Conservation (phyloP, 2,888 invertebrate genomes). For the Drosophila meridiana region DNA sequence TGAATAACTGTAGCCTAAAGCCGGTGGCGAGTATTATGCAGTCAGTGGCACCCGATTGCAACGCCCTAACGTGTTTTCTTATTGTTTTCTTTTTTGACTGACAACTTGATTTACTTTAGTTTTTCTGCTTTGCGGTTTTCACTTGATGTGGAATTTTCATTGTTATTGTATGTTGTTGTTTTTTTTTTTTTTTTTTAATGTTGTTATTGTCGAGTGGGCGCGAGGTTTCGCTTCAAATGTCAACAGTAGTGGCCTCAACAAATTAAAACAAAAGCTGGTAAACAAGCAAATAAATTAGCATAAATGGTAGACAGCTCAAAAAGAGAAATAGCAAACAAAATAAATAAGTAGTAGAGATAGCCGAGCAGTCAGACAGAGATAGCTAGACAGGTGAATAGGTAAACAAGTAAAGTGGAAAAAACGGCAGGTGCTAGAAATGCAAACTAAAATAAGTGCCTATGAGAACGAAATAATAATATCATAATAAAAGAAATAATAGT, state of each 20-base stretch:
- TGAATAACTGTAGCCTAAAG: background rate
- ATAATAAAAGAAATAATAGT: conserved; percentile 5
- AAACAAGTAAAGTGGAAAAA: conserved; percentile 72
- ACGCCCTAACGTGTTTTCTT: background rate
- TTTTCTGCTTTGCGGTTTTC: conserved; percentile 26
- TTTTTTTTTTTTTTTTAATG: background rate
- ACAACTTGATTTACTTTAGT: conserved; percentile 39
- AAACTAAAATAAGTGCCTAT: conserved; percentile 50
- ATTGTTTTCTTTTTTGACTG: conserved; percentile 18
- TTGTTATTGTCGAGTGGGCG: conserved; percentile 36
- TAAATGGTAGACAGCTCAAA: conserved; percentile 67
- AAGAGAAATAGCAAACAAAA: conserved; percentile 44
- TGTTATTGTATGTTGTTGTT: conserved; percentile 23
- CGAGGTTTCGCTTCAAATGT: conserved; percentile 57
- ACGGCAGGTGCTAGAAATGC: conserved; percentile 72
- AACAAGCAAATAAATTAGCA: conserved; percentile 79
- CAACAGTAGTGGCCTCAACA: conserved; percentile 76
- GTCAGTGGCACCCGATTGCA: background rate
- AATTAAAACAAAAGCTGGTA: conserved; percentile 79
- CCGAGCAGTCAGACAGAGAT: conserved; percentile 17
- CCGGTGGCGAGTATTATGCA: background rate
- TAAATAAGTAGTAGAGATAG: conserved; percentile 35
- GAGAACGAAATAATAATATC: conserved; percentile 31
- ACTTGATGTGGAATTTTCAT: conserved; percentile 31
- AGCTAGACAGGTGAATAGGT: conserved; percentile 39